Evolutionary conservation across 2,797 vertebrate genomes (phyloP).

Genomic region (Fistularia tabacaria): DNA sequence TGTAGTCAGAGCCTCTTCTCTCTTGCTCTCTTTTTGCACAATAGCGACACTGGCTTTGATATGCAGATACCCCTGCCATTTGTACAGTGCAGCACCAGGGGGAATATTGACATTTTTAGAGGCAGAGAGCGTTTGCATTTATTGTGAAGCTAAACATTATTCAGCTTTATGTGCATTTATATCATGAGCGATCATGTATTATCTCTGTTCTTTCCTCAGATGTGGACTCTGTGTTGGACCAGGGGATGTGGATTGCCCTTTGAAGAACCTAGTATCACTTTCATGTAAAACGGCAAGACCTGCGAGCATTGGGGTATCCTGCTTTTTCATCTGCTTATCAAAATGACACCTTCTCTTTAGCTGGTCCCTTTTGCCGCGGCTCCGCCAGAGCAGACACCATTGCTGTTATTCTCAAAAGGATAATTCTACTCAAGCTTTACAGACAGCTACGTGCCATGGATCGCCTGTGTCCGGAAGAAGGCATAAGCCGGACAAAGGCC

Average conservation of each 20-base stretch:
- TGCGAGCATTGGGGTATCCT: conserved; percentile 6
- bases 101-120: conserved; percentile 67
- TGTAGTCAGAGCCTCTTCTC: conserved; percentile 32
- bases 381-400: too few relatives aligned
- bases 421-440: conserved; percentile 5
- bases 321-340: conserved; percentile 6
- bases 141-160: conserved; percentile 41
- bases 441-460: conserved; percentile 53
- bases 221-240: conserved; percentile 41
- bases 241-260: conserved; percentile 13
- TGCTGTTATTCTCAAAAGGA: neutral
- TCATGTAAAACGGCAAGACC: conserved; percentile 27
- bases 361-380: conserved; percentile 1
- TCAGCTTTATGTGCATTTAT: conserved; percentile 25
- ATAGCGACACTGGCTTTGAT: conserved; percentile 70
- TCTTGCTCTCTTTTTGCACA: conserved; percentile 37
- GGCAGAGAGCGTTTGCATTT: conserved; percentile 44
- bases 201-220: conserved; percentile 53
- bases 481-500: conserved; percentile 61
- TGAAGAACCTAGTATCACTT: conserved; percentile 21
- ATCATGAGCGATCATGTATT: conserved; percentile 18
- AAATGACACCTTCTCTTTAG: conserved; percentile 32
- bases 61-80: conserved; percentile 64
- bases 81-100: conserved; percentile 45
- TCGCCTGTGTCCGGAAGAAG: conserved; percentile 62